Evolutionary conservation across 2,113 vertebrate genomes (phyloP).

Genomic region (Damaliscus lunatus): DNA sequence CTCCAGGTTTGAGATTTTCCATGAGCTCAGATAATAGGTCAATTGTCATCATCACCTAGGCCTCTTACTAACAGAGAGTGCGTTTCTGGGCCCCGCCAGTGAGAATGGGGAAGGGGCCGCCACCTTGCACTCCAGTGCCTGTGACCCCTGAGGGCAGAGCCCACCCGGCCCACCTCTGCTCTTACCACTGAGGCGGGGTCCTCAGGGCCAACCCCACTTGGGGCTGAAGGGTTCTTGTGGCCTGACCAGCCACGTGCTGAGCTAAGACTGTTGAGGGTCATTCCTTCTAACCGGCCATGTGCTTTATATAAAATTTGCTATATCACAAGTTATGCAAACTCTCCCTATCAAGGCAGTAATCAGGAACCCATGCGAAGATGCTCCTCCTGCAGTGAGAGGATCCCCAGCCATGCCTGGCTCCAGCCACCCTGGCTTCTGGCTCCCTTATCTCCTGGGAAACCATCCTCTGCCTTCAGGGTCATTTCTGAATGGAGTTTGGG

Average conservation of each 20-base stretch:
- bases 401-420: background rate
- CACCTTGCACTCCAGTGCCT: too few relatives aligned
- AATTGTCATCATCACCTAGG: fast-evolving
- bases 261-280: background rate
- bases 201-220: background rate
- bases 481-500: background rate
- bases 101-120: fast-evolving
- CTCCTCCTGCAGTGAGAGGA: background rate
- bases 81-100: fast-evolving
- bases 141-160: background rate
- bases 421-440: fast-evolving
- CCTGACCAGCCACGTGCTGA: background rate
- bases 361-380: background rate
- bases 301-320: background rate
- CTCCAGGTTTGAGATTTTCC: background rate
- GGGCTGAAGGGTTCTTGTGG: background rate
- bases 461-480: background rate
- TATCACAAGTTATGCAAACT: background rate
- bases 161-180: background rate
- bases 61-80: too few relatives aligned
- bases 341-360: background rate
- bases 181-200: fast-evolving
- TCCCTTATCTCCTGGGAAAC: fast-evolving
- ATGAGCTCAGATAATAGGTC: too few relatives aligned
- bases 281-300: background rate